Evolutionary conservation across 2,888 invertebrate species (phyloP), one percentile per base, ranked within the genome.

Genomic region (Cheiracanthium punctorium): DNA sequence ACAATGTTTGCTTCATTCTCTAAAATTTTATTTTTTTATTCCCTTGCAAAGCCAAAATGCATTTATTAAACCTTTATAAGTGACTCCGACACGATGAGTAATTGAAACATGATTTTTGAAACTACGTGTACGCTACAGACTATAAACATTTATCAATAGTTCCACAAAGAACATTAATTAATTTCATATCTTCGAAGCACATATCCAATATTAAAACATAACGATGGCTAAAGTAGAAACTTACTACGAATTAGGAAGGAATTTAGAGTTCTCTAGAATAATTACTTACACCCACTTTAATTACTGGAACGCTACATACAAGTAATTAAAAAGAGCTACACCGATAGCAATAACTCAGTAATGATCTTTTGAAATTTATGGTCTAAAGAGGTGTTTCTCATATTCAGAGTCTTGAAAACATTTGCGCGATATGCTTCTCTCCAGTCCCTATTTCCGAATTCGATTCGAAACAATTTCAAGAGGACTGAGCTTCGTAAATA

Each of bases 361-460:
- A 58, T 58, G 58, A 58, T 58, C 20, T 58, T 58, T 58, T 58
- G 24, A 24, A 58, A 58, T 58, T 58, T 58, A 58, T 58, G 58
- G 24, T 58, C 58, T 20, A 24, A 58, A 58, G 58, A 58, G 24
- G 58, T 24, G 58, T 58, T 58, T 58, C 58, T 58, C 58, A 58
- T 58, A 58, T 58, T 58, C 58, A 5, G 12, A 48, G 24, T 58
- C 58, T 24, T 24, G 24, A 17, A 17, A 24, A 17, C 4, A 58
- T 58, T 58, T 58, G 7, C 24, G 24, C 1, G 48, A 14, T 2
- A n/a, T 10, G 8, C 17, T 37, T 5, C 37, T 37, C 12, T 17
- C 48, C 8, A 48, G 12, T 48, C 17, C 2, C 17, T n/a, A n/a
- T 17, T 48, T 48, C 48, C 17, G 48, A 37, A 37, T 12, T 12